These are phyloP conservation scores for Virgularia gustaviana DNA, from an alignment of 92 coral and sea anemone species.

Conservation along the genomic window DNA sequence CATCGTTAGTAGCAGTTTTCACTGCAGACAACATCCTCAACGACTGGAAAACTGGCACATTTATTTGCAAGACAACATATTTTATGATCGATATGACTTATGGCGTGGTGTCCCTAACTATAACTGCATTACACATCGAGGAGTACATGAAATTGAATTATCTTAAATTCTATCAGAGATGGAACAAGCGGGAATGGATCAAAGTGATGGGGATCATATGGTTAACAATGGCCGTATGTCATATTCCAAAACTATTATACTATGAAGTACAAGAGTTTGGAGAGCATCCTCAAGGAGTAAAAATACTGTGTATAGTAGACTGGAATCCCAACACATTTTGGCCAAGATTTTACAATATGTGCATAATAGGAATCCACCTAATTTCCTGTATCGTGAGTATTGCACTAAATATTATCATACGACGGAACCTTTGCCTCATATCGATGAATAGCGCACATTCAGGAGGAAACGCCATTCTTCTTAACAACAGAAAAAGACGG, in stretches of 20 bases:
- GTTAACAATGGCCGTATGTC: not conserved
- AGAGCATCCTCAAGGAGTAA: not conserved
- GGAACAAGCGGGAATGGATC: constrained; percentile 11
- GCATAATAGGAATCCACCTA: not conserved
- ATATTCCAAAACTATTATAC: constrained; percentile 6
- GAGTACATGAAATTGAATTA: constrained; percentile 20
- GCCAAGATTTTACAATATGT: not conserved
- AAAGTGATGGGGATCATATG: constrained; percentile 2
- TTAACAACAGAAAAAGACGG: constrained; percentile 57
- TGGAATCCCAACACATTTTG: not conserved
- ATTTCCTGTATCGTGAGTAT: not conserved
- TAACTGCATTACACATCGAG: not conserved
- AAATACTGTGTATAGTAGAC: not conserved
- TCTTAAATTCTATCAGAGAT: constrained; percentile 13
- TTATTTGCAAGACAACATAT: constrained; percentile 67
- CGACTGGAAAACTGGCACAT: constrained; percentile 64
- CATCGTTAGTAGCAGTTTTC: constrained; percentile 70
- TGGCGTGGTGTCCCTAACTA: constrained; percentile 55
- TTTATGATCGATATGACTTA: constrained; percentile 54
- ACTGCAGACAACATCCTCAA: constrained; percentile 74
- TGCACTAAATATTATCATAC: constrained; percentile 5
- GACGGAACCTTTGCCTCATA: not conserved
- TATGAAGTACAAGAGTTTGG: constrained; percentile 8
- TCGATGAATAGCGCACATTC: constrained; percentile 56
- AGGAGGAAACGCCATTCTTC: constrained; percentile 85